A percentile compares a stretch with the other conserved stretches of the same genome.
These are phyloP conservation scores for Gadus macrocephalus DNA, from an alignment of 2,113 vertebrate genomes.

Conservation along the genomic window DNA sequence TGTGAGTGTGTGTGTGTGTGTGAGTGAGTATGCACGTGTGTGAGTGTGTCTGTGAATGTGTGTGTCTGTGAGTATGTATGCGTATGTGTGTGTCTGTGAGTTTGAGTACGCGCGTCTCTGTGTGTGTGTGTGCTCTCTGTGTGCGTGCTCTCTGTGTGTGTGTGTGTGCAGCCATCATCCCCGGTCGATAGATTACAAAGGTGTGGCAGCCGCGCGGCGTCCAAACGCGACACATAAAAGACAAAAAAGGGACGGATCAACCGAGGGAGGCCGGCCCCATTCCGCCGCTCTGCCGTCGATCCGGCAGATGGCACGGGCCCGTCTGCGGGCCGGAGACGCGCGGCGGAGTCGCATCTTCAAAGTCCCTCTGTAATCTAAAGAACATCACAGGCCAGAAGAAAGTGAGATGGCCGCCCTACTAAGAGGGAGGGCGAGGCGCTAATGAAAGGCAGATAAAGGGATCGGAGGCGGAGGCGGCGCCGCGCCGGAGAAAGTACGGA, in stretches of 20 bases:
- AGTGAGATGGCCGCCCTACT: conserved; percentile 90
- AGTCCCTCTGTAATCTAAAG: conserved; percentile 97
- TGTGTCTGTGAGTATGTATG: conserved; percentile 56
- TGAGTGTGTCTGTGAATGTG: background rate
- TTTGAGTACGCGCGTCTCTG: background rate
- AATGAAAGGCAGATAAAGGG: conserved; percentile 99
- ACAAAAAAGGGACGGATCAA: conserved; percentile 89
- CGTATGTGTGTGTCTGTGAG: background rate
- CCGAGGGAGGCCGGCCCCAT: conserved; percentile 92
- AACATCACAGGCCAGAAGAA: conserved; percentile 97
- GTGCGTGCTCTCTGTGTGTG: conserved; percentile 50
- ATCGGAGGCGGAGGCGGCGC: conserved; percentile 83
- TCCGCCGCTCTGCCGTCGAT: conserved; percentile 88
- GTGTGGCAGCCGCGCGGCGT: conserved; percentile 81
- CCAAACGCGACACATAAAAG: conserved; percentile 89
- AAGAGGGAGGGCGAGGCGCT: conserved; percentile 88
- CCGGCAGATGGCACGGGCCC: conserved; percentile 93
- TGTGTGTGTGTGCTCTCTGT: conserved; percentile 57
- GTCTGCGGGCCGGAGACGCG: conserved; percentile 87
- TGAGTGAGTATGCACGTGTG: background rate
- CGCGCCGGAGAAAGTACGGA: conserved; percentile 32
- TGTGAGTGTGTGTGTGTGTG: too few relatives aligned
- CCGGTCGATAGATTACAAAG: conserved; percentile 81
- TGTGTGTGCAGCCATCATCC: conserved; percentile 39
- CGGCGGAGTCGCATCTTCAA: conserved; percentile 88